Evolutionary conservation across 2,113 vertebrate species (phyloP).

Genomic region (Anhinga rufa): DNA sequence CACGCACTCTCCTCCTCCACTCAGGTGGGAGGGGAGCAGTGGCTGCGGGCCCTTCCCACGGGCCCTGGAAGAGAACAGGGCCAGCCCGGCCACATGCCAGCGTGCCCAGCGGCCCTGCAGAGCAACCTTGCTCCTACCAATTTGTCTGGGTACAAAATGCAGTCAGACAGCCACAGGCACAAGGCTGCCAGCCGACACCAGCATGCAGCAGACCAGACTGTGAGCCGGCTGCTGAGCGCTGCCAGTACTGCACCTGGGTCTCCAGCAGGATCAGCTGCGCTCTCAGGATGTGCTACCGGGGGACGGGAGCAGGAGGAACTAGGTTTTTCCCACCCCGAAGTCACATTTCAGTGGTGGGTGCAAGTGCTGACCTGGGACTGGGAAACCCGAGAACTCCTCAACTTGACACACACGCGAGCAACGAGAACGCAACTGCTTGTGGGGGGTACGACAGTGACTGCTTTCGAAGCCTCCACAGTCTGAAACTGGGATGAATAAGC

Average conservation of each 20-base stretch:
- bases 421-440: fast-evolving
- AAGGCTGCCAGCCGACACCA: not conserved
- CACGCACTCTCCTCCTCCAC: not conserved
- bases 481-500: not conserved
- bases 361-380: not conserved
- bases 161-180: not conserved
- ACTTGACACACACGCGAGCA: not conserved
- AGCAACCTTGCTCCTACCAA: not conserved
- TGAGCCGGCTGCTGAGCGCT: not conserved
- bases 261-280: not conserved
- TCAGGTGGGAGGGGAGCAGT: constrained; percentile 43
- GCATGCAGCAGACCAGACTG: not conserved
- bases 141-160: not conserved
- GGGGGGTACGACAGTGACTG: not conserved
- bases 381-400: not conserved
- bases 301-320: not conserved
- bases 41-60: not conserved
- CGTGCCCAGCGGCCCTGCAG: not conserved
- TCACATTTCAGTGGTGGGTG: not conserved
- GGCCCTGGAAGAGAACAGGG: not conserved
- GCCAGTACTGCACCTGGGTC: not conserved
- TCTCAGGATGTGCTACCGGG: fast-evolving
- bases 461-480: not conserved
- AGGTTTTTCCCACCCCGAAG: not conserved
- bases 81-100: not conserved